Conservation (phyloP, 2,797 vertebrate genomes). For the Taeniopygia guttata region DNA sequence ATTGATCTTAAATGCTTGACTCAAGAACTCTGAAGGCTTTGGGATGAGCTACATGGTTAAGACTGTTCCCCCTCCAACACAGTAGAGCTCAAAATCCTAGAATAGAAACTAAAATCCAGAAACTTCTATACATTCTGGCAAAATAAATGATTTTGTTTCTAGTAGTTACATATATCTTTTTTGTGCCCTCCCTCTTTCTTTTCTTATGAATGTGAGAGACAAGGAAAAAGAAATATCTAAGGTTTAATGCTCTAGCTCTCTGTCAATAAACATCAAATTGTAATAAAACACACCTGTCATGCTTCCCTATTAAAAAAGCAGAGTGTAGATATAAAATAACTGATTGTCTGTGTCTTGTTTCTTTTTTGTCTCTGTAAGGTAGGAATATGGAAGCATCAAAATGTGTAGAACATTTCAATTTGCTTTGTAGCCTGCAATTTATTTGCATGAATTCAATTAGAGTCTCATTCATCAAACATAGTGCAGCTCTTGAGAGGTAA, state of each 20-base stretch:
- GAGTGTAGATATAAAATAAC: neutral
- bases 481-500: neutral
- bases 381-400: neutral
- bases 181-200: neutral
- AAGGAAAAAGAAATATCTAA: neutral
- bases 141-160: neutral
- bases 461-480: neutral
- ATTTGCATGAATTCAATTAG: slow-evolving; percentile 13
- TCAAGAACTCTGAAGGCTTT: neutral
- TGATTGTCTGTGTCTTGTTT: neutral
- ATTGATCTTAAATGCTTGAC: neutral
- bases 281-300: slow-evolving; percentile 8
- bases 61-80: neutral
- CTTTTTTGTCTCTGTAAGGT: neutral
- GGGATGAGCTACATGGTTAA: neutral
- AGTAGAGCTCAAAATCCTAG: neutral
- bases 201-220: neutral
- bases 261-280: neutral
- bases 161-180: neutral
- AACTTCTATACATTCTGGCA: neutral
- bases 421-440: neutral
- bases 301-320: neutral
- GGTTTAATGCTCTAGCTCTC: neutral
- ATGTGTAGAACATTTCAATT: neutral
- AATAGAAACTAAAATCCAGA: neutral